These are phyloP conservation scores for Eremophila alpestris DNA, from an alignment of 2,797 vertebrate species.

Conservation along the genomic window DNA sequence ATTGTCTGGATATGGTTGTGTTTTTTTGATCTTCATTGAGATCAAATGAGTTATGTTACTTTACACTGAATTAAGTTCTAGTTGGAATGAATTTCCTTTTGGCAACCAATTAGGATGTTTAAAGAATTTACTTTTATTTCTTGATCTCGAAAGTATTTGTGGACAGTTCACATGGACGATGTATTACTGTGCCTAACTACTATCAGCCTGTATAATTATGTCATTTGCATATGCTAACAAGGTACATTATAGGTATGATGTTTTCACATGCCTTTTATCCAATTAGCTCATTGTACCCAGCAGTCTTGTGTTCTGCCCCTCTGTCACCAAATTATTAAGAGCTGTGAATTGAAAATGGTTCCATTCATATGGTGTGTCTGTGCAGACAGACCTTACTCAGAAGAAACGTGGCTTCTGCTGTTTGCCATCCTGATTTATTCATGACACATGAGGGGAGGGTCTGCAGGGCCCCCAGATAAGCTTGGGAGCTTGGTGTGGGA, in stretches of 20 bases:
- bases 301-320: constrained; percentile 21
- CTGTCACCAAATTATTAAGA: constrained; percentile 48
- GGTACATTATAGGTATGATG: constrained; percentile 43
- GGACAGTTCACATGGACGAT: constrained; percentile 38
- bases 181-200: constrained; percentile 48
- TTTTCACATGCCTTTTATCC: constrained; percentile 62
- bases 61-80: constrained; percentile 25
- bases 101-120: constrained; percentile 66
- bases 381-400: constrained; percentile 23
- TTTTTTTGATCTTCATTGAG: constrained; percentile 54
- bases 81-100: constrained; percentile 61
- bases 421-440: constrained; percentile 13
- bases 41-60: constrained; percentile 34
- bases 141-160: constrained; percentile 47
- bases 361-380: constrained; percentile 47
- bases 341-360: constrained; percentile 53
- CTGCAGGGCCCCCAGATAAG: not conserved
- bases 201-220: constrained; percentile 40
- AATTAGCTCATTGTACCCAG: constrained; percentile 42
- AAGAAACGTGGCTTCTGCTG: constrained; percentile 26
- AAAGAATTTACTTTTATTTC: constrained; percentile 59
- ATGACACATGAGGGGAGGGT: not conserved
- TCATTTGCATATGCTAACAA: constrained; percentile 67
- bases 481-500: not conserved
- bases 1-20: constrained; percentile 6